phyloP scores from a whole-genome alignment of 2,113 vertebrate genomes.

The Calyptommatus sinebrachiatus region DNA sequence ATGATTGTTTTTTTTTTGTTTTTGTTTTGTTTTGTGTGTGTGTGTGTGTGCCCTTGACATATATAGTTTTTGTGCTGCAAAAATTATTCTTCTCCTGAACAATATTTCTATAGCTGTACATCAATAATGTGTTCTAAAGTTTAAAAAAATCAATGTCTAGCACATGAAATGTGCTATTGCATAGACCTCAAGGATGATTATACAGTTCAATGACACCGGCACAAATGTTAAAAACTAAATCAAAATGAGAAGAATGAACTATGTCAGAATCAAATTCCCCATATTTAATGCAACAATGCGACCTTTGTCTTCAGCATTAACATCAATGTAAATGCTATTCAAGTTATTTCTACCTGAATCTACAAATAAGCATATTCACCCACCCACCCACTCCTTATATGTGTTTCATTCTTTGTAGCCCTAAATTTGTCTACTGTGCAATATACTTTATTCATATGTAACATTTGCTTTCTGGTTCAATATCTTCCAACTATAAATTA shows the following conservation, averaged over 20 bases:
- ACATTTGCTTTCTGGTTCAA: too few relatives aligned
- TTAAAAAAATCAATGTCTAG: not conserved
- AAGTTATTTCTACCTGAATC: too few relatives aligned
- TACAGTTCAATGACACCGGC: not conserved
- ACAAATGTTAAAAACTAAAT: not conserved
- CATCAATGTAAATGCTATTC: too few relatives aligned
- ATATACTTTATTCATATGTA: too few relatives aligned
- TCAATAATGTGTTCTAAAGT: not conserved
- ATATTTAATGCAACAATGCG: not conserved
- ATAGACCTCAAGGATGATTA: not conserved
- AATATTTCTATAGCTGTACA: not conserved
- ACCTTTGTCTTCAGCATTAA: too few relatives aligned
- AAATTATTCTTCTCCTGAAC: not conserved
- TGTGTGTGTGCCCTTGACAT: not conserved
- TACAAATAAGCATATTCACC: too few relatives aligned
- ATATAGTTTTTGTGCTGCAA: not conserved
- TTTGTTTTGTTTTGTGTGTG: too few relatives aligned
- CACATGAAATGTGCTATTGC: not conserved
- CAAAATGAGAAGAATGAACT: not conserved
- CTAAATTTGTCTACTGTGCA: too few relatives aligned
- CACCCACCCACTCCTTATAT: too few relatives aligned
- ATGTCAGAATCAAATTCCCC: not conserved
- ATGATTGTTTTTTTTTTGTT: too few relatives aligned
- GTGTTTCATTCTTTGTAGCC: too few relatives aligned
- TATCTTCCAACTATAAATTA: too few relatives aligned